A percentile compares a stretch with the other conserved stretches of the same genome.
These are phyloP conservation scores for Drosophila yakuba DNA, from an alignment of 1,140 invertebrate species.

Conservation along the genomic window DNA sequence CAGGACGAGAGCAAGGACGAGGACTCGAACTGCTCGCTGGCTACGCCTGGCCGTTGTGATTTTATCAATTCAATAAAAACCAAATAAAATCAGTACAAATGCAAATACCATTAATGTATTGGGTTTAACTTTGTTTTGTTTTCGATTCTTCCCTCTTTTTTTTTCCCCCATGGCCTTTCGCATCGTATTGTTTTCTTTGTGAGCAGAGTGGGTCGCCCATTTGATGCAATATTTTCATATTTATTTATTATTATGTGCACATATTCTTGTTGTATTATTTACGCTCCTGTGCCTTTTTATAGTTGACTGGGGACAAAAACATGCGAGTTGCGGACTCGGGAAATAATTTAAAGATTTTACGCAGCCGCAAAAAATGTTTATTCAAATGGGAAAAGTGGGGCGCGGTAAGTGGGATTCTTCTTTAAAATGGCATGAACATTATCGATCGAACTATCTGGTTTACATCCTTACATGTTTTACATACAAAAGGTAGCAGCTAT, in stretches of 20 bases:
- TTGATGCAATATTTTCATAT: slow-evolving; percentile 69
- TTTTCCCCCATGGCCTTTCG: slow-evolving; percentile 5
- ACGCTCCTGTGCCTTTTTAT: slow-evolving; percentile 67
- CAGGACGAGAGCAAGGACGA: slow-evolving; percentile 36
- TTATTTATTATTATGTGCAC: slow-evolving; percentile 58
- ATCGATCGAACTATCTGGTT: not conserved
- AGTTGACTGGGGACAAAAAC: slow-evolving; percentile 54
- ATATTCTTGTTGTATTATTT: slow-evolving; percentile 66
- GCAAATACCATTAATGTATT: slow-evolving; percentile 84
- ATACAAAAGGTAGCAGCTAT: too few species aligned
- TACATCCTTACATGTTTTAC: too few species aligned
- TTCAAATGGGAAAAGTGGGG: slow-evolving; percentile 4
- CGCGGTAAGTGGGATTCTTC: too few species aligned
- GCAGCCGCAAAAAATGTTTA: slow-evolving; percentile 2
- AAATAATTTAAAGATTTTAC: slow-evolving; percentile 45
- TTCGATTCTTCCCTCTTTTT: slow-evolving; percentile 60
- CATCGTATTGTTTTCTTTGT: slow-evolving; percentile 31
- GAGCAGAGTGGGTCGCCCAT: slow-evolving; percentile 23
- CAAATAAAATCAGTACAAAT: slow-evolving; percentile 84
- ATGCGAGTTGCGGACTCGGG: slow-evolving; percentile 19
- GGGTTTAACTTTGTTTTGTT: slow-evolving; percentile 83
- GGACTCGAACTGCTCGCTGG: slow-evolving; percentile 17
- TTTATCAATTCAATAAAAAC: slow-evolving; percentile 85
- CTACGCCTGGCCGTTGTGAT: slow-evolving; percentile 59
- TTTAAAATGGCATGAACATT: not conserved